Evolutionary conservation across 2,888 invertebrate genomes (phyloP).

Genomic region (Schizotus pectinicornis): DNA sequence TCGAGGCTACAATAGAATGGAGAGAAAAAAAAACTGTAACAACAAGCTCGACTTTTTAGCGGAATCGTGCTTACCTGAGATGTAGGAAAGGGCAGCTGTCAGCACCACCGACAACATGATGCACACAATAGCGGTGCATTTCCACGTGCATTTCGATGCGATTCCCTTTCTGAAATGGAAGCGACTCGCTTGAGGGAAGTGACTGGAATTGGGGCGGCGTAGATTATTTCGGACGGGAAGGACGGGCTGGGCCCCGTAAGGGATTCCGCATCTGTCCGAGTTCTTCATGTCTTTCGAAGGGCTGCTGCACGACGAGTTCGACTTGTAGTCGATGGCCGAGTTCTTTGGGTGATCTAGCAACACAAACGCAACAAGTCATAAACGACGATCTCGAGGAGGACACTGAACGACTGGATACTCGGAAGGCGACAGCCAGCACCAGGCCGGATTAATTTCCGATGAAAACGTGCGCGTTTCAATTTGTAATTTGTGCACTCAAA

Average conservation of each 20-base stretch:
- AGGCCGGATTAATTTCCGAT: too few species aligned
- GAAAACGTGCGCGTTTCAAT: background rate
- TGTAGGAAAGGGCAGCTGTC: slow-evolving; percentile 82
- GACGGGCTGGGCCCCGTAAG: slow-evolving; percentile 62
- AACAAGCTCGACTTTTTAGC: background rate
- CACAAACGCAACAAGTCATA: slow-evolving; percentile 17
- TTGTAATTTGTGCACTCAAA: slow-evolving; percentile 8
- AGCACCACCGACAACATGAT: slow-evolving; percentile 84
- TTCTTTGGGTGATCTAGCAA: slow-evolving; percentile 85
- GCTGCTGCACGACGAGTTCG: slow-evolving; percentile 86
- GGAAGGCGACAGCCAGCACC: too few species aligned
- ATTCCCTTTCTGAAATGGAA: slow-evolving; percentile 89
- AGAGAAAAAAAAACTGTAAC: slow-evolving; percentile 39
- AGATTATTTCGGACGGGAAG: slow-evolving; percentile 78
- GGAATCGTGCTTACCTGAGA: slow-evolving; percentile 72
- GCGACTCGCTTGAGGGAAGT: slow-evolving; percentile 76
- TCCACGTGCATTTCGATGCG: slow-evolving; percentile 88
- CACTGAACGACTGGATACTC: too few species aligned
- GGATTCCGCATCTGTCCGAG: slow-evolving; percentile 64
- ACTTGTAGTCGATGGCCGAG: slow-evolving; percentile 84
- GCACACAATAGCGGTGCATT: slow-evolving; percentile 88
- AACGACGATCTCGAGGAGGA: background rate
- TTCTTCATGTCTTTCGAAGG: slow-evolving; percentile 76
- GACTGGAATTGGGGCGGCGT: slow-evolving; percentile 70
- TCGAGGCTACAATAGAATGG: slow-evolving; percentile 68